These are phyloP conservation scores for Acanthosepion pharaonis DNA, from an alignment of 2,888 invertebrate genomes.

Conservation along the genomic window DNA sequence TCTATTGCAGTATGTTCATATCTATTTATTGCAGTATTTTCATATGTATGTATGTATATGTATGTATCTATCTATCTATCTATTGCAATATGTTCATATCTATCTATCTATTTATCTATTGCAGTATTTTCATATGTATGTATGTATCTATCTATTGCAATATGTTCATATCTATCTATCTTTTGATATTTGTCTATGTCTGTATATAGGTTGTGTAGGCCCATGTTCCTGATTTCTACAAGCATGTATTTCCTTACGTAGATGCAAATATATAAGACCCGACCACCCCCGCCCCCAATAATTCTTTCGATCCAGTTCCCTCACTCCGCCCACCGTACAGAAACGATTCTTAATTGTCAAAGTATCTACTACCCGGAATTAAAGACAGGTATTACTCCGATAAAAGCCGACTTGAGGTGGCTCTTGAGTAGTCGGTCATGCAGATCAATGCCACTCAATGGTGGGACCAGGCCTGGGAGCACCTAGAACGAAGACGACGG, in stretches of 20 bases:
- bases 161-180: not conserved
- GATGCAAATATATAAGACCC: not conserved
- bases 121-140: no score
- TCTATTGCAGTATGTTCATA: no score
- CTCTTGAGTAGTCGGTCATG: not conserved
- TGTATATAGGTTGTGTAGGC: not conserved
- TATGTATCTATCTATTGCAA: not conserved
- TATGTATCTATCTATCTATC: not conserved
- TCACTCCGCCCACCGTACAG: not conserved
- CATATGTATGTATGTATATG: not conserved
- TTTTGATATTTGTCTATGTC: not conserved
- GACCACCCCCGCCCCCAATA: not conserved
- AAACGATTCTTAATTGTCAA: not conserved
- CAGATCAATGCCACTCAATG: not conserved
- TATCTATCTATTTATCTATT: not conserved
- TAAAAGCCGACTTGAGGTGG: not conserved
- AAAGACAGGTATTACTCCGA: not conserved
- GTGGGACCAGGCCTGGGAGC: not conserved
- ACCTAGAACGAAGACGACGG: not conserved
- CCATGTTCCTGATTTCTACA: not conserved
- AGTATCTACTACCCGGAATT: not conserved
- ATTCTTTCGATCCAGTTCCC: not conserved
- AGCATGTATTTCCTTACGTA: not conserved
- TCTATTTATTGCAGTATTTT: not conserved
- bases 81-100: not conserved